phyloP scores from a whole-genome alignment of 2,113 vertebrate species.

The Stigmatopora argus region DNA sequence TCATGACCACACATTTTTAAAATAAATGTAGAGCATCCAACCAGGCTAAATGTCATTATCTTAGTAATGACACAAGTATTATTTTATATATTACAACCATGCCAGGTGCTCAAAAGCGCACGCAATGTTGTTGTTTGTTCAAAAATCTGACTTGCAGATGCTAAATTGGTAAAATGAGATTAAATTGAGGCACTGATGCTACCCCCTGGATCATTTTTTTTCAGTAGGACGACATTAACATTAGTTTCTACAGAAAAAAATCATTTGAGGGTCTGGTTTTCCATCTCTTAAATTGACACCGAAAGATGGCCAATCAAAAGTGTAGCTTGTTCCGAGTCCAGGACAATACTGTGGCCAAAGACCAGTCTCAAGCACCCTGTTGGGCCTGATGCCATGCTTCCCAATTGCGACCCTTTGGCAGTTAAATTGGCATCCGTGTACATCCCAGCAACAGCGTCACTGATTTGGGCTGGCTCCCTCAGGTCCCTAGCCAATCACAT shows the following conservation, averaged over 20 bases:
- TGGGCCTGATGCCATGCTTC: conserved; percentile 43
- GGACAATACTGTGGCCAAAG: conserved; percentile 12
- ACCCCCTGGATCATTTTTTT: conserved; percentile 12
- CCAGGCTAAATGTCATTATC: too few relatives aligned
- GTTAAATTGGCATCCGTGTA: conserved; percentile 39
- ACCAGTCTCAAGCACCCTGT: conserved; percentile 34
- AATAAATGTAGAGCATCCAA: too few relatives aligned
- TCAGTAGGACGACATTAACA: conserved; percentile 6
- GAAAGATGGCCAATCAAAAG: conserved; percentile 18
- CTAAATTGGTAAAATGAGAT: neutral
- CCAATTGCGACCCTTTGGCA: conserved; percentile 40
- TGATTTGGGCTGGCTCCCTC: conserved; percentile 41
- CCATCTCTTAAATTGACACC: conserved; percentile 12
- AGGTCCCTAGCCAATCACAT: conserved; percentile 45
- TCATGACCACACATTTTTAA: neutral
- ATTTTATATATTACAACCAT: too few relatives aligned
- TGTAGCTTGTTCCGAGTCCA: conserved; percentile 2
- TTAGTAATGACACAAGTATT: too few relatives aligned
- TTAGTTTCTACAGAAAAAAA: neutral
- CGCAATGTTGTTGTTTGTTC: too few relatives aligned
- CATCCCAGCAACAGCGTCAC: conserved; percentile 67
- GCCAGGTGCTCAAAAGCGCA: too few relatives aligned
- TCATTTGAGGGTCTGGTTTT: conserved; percentile 16
- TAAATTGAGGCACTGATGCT: neutral
- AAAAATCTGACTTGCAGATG: too few relatives aligned